Conservation (phyloP, 1,140 invertebrate species). For the Aphis craccivora region DNA sequence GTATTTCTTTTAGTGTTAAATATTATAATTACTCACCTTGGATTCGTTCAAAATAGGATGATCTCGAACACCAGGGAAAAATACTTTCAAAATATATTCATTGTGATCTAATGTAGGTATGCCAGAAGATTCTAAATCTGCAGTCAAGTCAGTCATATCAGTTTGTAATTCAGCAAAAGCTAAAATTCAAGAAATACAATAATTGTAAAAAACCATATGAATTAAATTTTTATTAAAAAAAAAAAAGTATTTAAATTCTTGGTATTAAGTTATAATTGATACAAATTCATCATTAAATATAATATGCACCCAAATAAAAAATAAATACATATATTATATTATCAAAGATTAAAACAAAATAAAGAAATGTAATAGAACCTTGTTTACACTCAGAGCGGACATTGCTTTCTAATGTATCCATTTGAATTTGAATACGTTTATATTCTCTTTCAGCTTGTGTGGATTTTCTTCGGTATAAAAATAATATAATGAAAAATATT, state of each 20-base stretch:
- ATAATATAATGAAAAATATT: slow-evolving; percentile 83
- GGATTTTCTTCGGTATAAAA: slow-evolving; percentile 89
- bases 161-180: slow-evolving; percentile 99
- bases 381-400: slow-evolving; percentile 97
- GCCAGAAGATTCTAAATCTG: slow-evolving; percentile 92
- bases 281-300: no score
- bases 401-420: slow-evolving; percentile 98
- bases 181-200: slow-evolving; percentile 62
- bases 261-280: no score
- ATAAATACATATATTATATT: not conserved
- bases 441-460: slow-evolving; percentile 95
- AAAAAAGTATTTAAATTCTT: not conserved
- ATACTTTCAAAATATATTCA: slow-evolving; percentile 98
- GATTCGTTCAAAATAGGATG: slow-evolving; percentile 90
- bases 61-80: slow-evolving; percentile 93
- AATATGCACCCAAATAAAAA: no score
- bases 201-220: not conserved
- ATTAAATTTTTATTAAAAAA: not conserved
- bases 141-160: slow-evolving; percentile 97
- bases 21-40: slow-evolving; percentile 67
- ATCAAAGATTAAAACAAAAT: not conserved
- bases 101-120: slow-evolving; percentile 96
- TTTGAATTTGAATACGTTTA: slow-evolving; percentile 97
- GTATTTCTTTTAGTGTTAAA: not conserved
- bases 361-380: slow-evolving; percentile 67